phyloP scores from a whole-genome alignment of 2,113 vertebrate genomes.

The Platysteira castanea region DNA sequence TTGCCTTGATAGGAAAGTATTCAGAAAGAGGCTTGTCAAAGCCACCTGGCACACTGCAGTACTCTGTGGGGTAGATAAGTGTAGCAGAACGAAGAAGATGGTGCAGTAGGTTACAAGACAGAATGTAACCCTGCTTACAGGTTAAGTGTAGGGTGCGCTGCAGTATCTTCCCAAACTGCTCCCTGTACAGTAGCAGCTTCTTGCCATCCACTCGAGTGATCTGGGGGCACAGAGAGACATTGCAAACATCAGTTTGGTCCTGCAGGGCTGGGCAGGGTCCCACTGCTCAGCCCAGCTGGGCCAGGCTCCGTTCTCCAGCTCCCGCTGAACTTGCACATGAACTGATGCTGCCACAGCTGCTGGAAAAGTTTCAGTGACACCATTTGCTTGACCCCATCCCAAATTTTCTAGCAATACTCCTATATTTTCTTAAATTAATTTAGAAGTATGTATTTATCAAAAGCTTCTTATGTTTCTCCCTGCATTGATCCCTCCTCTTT shows the following conservation, averaged over 20 bases:
- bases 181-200: constrained; percentile 88
- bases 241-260: not conserved
- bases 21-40: constrained; percentile 86
- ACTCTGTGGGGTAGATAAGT: constrained; percentile 95
- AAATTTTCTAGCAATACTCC: not conserved
- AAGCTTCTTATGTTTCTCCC: not conserved
- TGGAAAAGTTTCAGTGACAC: not conserved
- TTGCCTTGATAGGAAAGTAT: constrained; percentile 97
- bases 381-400: not conserved
- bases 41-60: constrained; percentile 96
- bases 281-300: not conserved
- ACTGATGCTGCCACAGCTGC: not conserved
- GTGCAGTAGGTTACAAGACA: constrained; percentile 95
- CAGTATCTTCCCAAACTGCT: constrained; percentile 90
- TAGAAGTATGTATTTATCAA: not conserved
- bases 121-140: constrained; percentile 96
- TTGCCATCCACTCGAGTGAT: constrained; percentile 95
- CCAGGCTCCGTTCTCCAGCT: not conserved
- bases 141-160: constrained; percentile 88
- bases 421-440: not conserved
- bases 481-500: not conserved
- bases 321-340: not conserved
- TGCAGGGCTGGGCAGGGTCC: not conserved
- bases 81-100: constrained; percentile 92
- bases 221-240: constrained; percentile 64